These are phyloP conservation scores for Sarcophilus harrisii DNA, from an alignment of 2,797 vertebrate species.

Conservation along the genomic window DNA sequence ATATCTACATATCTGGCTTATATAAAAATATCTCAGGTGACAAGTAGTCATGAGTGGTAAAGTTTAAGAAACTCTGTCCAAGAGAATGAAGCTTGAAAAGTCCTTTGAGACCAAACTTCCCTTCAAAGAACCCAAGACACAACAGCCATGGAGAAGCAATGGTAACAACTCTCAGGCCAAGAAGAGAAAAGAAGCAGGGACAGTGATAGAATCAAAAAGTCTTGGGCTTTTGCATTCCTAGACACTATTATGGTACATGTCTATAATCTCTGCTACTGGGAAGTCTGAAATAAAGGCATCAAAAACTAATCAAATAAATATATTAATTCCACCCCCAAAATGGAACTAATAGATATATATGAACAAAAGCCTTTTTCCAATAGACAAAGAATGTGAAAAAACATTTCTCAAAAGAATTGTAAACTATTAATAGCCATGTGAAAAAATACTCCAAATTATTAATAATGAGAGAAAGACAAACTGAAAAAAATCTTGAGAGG, in stretches of 20 bases:
- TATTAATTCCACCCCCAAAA: background rate
- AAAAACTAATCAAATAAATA: background rate
- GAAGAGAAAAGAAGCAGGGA: background rate
- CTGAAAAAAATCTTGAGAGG: background rate
- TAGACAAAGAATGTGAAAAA: background rate
- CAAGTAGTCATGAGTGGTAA: no score
- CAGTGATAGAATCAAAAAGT: background rate
- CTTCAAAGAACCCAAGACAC: background rate
- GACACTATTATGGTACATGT: background rate
- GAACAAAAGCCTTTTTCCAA: background rate
- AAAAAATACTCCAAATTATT: background rate
- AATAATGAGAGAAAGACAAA: background rate
- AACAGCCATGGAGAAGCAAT: background rate
- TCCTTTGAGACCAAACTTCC: background rate
- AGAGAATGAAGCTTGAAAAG: background rate
- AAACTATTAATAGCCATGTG: background rate
- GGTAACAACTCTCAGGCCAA: background rate
- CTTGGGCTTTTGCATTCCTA: background rate
- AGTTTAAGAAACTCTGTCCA: no score
- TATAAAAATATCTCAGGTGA: no score
- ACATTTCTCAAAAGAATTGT: background rate
- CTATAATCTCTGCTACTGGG: background rate
- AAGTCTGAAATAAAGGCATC: background rate
- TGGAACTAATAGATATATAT: background rate
- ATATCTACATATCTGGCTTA: no score